Evolutionary conservation across 2,888 invertebrate species (phyloP).

Genomic region (Campopleginae sp.): DNA sequence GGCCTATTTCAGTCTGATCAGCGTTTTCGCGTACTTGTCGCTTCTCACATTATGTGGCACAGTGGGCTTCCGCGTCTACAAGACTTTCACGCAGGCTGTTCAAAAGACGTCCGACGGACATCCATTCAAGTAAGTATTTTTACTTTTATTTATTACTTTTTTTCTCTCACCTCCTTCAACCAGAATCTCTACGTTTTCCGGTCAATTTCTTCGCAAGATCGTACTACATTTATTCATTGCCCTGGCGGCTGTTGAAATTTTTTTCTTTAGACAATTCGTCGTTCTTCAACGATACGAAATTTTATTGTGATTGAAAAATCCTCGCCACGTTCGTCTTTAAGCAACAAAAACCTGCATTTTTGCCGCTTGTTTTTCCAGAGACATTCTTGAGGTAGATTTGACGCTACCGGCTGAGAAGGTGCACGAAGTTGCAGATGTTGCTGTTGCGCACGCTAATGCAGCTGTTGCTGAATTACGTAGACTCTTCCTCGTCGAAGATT

Average conservation of each 20-base stretch:
- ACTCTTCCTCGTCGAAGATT: conserved; percentile 98
- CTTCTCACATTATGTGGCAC: conserved; percentile 94
- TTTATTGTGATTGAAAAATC: too few species aligned
- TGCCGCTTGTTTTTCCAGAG: conserved; percentile 84
- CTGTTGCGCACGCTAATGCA: conserved; percentile 95
- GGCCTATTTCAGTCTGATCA: conserved; percentile 97
- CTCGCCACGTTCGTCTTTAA: not conserved
- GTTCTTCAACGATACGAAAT: too few species aligned
- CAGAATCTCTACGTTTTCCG: not conserved
- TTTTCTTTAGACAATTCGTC: too few species aligned
- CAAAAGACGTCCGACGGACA: conserved; percentile 98
- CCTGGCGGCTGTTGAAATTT: too few species aligned
- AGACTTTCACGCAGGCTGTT: conserved; percentile 96
- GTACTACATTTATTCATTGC: too few species aligned
- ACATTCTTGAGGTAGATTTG: conserved; percentile 94
- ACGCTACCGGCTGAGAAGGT: conserved; percentile 96
- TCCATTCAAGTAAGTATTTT: conserved; percentile 95
- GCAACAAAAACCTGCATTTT: not conserved
- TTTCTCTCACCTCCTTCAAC: too few species aligned
- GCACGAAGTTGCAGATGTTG: conserved; percentile 93
- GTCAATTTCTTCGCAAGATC: not conserved
- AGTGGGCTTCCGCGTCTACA: conserved; percentile 97
- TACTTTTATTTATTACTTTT: not conserved
- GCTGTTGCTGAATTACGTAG: conserved; percentile 93
- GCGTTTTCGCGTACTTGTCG: conserved; percentile 96